These are phyloP conservation scores for Aphelenchoides avenae DNA, from an alignment of 1,140 invertebrate genomes.

Conservation along the genomic window DNA sequence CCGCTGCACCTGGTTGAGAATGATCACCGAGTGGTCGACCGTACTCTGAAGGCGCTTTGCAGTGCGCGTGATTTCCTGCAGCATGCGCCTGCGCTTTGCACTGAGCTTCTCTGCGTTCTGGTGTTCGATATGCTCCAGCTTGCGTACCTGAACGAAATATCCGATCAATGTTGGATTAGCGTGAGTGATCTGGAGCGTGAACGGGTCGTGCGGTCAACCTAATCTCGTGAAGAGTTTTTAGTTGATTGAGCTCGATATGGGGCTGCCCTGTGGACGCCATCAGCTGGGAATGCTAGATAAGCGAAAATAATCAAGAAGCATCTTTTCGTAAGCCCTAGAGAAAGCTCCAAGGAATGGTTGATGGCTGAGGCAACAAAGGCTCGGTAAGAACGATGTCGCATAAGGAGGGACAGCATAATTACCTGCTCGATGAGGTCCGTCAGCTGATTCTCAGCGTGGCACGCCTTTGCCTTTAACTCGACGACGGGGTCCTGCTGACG, in stretches of 20 bases:
- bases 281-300: too few species aligned
- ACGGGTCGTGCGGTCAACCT: too few species aligned
- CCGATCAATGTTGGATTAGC: too few species aligned
- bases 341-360: too few species aligned
- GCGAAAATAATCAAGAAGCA: too few species aligned
- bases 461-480: constrained; percentile 78
- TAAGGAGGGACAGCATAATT: constrained; percentile 62
- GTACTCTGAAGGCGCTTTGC: constrained; percentile 44
- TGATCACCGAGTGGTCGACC: constrained; percentile 52
- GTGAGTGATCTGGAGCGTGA: too few species aligned
- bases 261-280: too few species aligned
- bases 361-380: too few species aligned
- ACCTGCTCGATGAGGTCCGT: constrained; percentile 90
- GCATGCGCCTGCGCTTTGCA: constrained; percentile 35
- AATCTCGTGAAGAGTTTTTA: too few species aligned
- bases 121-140: constrained; percentile 26
- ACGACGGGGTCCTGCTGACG: constrained; percentile 37
- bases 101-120: constrained; percentile 34
- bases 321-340: too few species aligned
- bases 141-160: constrained; percentile 44
- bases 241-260: too few species aligned
- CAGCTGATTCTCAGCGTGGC: constrained; percentile 90
- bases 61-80: constrained; percentile 40
- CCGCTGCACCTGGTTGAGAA: constrained; percentile 44
- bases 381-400: neutral